Base-by-base conservation (phyloP, 2,113 vertebrate genomes). In the Phalacrocorax carbo region DNA sequence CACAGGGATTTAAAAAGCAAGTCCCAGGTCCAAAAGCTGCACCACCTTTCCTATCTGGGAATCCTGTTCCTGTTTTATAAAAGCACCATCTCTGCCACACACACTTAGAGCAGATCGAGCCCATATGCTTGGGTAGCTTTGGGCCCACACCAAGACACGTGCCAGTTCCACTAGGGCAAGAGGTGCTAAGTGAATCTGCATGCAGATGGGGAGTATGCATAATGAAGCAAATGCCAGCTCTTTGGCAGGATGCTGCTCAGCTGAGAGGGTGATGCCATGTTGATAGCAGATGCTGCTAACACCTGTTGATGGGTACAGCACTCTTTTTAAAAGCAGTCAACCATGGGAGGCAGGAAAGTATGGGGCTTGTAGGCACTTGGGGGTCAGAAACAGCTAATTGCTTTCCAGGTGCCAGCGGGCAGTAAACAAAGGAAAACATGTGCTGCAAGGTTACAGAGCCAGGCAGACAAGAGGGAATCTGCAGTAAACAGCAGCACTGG, bases 181-280 rank as follows among this genome's bases (percentile, higher is more conserved):
- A 54, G 89, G 32, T 83, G 71, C 66, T 68, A 54, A 96, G 79
- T 30, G 87, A 80, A 86, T 81, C 85, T 60, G 55, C 38, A 5
- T 42, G 62, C 90, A 97, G 94, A 92, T 69, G 84, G 84, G 68
- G 75, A 93, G 46, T 9, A 44, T n/a, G 69, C 44, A 38, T 26
- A 44, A 58, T 5, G 15, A 34, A 46, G 83, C 4, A 7, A 76
- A 34, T 12, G 62, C 82, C 96, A 88, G 88, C 79, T 84, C 70
- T 9, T 78, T 81, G 93, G 96, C 94, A 96, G 95, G 70, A 84
- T 66, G 69, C 88, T 86, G 88, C 54, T 40, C 17, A 30, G 91
- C 69, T 70, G 78, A 29, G 44, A 84, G 82, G 90, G 38, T 7
- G 66, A 58, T 87, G 90, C 90, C 36, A 54, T 5, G 30, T 21